Conservation (phyloP, 1,140 invertebrate species). For the Apis florea region DNA sequence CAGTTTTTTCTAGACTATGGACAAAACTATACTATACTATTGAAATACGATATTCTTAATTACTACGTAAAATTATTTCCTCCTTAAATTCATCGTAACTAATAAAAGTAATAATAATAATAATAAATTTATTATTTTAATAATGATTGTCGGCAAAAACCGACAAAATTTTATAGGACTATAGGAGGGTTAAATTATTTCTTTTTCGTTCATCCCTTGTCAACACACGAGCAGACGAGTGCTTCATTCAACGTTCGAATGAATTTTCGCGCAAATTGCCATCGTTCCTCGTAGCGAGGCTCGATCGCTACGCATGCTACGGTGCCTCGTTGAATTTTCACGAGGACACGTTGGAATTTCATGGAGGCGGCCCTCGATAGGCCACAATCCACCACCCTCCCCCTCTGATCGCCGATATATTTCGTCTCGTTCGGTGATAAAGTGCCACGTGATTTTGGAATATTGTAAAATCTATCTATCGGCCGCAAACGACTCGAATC, state of each 20-base stretch:
- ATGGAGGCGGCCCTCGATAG: neutral
- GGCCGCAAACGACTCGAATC: neutral
- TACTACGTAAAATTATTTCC: too few species aligned
- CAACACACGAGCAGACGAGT: neutral
- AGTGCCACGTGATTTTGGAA: neutral
- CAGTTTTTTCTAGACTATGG: too few species aligned
- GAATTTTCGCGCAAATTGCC: conserved; percentile 31
- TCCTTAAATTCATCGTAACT: too few species aligned
- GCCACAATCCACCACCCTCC: neutral
- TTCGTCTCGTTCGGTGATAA: neutral
- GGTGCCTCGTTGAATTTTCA: conserved; percentile 9
- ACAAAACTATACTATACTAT: too few species aligned
- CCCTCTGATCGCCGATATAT: conserved; percentile 6
- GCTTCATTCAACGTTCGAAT: neutral
- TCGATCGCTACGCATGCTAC: neutral
- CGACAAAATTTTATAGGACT: too few species aligned
- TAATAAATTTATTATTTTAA: neutral
- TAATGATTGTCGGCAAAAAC: too few species aligned
- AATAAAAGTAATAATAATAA: too few species aligned
- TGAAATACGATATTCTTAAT: too few species aligned
- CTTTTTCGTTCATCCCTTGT: neutral
- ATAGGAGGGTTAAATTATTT: too few species aligned
- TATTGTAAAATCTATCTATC: neutral
- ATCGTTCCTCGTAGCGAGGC: neutral
- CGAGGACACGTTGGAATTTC: neutral